Conservation (phyloP, 2,797 vertebrate genomes). For the Crypturellus tataupa region DNA sequence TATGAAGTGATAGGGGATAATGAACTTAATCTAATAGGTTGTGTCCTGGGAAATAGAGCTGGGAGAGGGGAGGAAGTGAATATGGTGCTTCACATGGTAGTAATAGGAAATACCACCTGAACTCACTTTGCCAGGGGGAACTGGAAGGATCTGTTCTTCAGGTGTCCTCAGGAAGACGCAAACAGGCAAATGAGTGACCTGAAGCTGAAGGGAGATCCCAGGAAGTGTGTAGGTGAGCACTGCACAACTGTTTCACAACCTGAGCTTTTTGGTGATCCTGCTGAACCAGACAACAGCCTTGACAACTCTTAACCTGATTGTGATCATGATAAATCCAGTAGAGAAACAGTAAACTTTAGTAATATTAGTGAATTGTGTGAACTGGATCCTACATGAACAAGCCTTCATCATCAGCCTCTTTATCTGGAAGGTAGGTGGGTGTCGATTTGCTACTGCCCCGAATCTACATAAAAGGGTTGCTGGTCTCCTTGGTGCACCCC, state of each 20-base stretch:
- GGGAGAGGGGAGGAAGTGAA: background rate
- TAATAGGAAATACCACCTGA: slow-evolving; percentile 8
- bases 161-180: background rate
- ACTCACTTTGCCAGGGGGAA: rapidly evolving
- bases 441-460: background rate
- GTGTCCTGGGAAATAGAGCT: slow-evolving; percentile 10
- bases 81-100: background rate
- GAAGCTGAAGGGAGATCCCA: background rate
- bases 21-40: slow-evolving; percentile 41
- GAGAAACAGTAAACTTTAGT: background rate
- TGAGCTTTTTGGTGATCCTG: background rate
- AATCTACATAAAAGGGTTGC: background rate
- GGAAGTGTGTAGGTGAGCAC: background rate
- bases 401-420: background rate
- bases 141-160: background rate
- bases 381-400: background rate
- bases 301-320: background rate
- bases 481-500: background rate
- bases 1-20: slow-evolving; percentile 52
- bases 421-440: background rate
- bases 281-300: background rate
- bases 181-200: background rate
- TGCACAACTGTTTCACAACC: background rate
- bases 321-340: background rate
- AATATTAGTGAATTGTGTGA: background rate